Evolutionary conservation across 1,140 invertebrate species (phyloP).

Genomic region (Anoplolepis gracilipes): DNA sequence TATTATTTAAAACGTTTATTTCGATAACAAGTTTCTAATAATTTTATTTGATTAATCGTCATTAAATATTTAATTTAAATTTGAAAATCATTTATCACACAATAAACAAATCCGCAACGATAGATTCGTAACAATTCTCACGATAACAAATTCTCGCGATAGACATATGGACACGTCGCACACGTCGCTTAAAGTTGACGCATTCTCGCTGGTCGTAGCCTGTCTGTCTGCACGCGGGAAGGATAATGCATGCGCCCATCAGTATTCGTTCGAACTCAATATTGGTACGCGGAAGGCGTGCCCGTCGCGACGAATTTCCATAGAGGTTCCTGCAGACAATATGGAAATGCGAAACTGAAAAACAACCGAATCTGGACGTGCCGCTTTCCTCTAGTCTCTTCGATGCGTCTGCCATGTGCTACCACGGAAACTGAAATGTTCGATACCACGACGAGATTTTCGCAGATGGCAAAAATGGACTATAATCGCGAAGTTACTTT

Average conservation of each 20-base stretch:
- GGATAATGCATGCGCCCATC: slow-evolving; percentile 79
- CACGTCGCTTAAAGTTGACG: slow-evolving; percentile 44
- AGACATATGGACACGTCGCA: slow-evolving; percentile 30
- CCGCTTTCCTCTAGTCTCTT: slow-evolving; percentile 41
- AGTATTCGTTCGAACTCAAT: slow-evolving; percentile 81
- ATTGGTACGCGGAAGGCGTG: slow-evolving; percentile 77
- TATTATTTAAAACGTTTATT: background rate
- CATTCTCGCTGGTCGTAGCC: slow-evolving; percentile 43
- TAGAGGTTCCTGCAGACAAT: slow-evolving; percentile 77
- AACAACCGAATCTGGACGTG: slow-evolving; percentile 75
- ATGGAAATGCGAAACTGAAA: slow-evolving; percentile 80
- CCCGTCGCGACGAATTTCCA: slow-evolving; percentile 77
- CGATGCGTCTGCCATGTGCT: slow-evolving; percentile 50
- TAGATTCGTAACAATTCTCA: background rate
- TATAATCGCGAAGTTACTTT: background rate
- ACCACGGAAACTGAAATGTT: slow-evolving; percentile 66
- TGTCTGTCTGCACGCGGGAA: slow-evolving; percentile 66
- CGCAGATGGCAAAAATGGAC: slow-evolving; percentile 54
- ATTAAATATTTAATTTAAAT: background rate
- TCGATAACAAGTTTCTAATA: background rate
- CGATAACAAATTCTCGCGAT: slow-evolving; percentile 30
- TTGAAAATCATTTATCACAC: background rate
- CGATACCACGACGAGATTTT: slow-evolving; percentile 51
- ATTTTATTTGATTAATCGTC: background rate
- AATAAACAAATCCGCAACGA: background rate